Percentiles rank a stretch among this genome's conserved stretches.
Conservation (phyloP, 1,140 invertebrate species). For the Drosophila setifemur region DNA sequence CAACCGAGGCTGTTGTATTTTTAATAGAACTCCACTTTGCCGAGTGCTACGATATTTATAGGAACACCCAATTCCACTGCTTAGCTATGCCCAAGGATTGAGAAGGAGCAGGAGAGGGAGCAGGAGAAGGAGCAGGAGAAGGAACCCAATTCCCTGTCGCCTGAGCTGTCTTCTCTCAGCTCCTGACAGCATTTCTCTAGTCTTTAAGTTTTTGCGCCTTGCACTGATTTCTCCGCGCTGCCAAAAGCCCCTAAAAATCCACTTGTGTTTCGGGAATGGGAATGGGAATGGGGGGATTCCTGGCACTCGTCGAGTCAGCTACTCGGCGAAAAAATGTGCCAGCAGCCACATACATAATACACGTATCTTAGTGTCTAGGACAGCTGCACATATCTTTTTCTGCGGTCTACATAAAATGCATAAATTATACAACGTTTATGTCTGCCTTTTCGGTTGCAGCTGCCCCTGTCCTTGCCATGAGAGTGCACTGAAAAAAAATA, state of each 20-base stretch:
- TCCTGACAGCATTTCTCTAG: slow-evolving; percentile 15
- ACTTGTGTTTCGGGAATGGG: too few relatives aligned
- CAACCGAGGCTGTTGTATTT: neutral
- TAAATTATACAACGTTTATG: slow-evolving; percentile 77
- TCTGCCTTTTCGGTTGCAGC: neutral
- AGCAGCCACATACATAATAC: slow-evolving; percentile 67
- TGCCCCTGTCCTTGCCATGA: neutral
- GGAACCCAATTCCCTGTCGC: neutral
- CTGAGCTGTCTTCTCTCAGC: neutral
- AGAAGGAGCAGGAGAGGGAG: neutral
- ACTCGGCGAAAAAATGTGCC: slow-evolving; percentile 33
- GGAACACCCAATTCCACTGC: slow-evolving; percentile 11
- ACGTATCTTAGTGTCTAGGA: slow-evolving; percentile 72
- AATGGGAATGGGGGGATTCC: too few relatives aligned
- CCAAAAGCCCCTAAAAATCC: slow-evolving; percentile 24
- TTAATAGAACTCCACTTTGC: neutral
- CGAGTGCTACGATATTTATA: slow-evolving; percentile 15
- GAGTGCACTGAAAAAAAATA: too few relatives aligned
- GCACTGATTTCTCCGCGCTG: slow-evolving; percentile 51
- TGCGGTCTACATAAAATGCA: slow-evolving; percentile 76
- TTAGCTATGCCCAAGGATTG: slow-evolving; percentile 31
- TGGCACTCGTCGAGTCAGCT: slow-evolving; percentile 49
- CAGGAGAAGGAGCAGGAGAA: neutral
- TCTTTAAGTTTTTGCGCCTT: slow-evolving; percentile 52
- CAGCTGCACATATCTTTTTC: slow-evolving; percentile 63